Conservation (phyloP, 92 coral and sea anemone species). For the Epizoanthus stellaris region DNA sequence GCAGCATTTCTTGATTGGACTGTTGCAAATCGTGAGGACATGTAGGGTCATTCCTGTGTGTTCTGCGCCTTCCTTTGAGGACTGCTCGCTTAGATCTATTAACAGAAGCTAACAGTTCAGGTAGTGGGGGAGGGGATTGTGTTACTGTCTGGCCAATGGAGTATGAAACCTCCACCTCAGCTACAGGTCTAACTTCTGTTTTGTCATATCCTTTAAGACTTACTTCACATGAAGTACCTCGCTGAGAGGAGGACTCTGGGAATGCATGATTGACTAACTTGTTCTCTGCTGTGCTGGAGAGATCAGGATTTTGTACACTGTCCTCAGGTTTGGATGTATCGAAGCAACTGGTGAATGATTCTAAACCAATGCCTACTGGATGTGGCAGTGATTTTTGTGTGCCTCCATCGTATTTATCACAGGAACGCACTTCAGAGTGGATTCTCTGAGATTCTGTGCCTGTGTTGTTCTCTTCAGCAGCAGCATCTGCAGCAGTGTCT, state of each 20-base stretch:
- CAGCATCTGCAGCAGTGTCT: not conserved
- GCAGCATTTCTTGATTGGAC: conserved; percentile 10
- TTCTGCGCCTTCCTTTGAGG: conserved; percentile 6
- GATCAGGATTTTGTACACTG: not conserved
- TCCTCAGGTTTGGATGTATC: not conserved
- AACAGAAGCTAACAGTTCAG: conserved; percentile 12
- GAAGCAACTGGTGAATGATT: not conserved
- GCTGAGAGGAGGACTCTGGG: not conserved
- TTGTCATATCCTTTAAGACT: not conserved
- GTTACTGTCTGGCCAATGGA: not conserved
- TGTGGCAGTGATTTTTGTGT: not conserved
- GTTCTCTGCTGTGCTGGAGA: not conserved
- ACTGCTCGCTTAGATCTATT: conserved; percentile 21
- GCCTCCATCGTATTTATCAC: not conserved
- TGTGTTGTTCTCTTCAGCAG: not conserved
- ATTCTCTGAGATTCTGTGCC: not conserved
- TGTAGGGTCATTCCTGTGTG: not conserved
- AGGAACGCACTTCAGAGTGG: not conserved
- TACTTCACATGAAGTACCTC: not conserved
- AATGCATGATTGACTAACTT: not conserved
- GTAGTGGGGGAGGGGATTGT: conserved; percentile 7
- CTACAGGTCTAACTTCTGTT: not conserved
- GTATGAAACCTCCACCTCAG: not conserved
- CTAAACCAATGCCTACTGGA: too few species aligned
- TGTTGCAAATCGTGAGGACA: not conserved